Base-by-base conservation (phyloP, 2,888 invertebrate genomes). In the Autographa pulchrina region DNA sequence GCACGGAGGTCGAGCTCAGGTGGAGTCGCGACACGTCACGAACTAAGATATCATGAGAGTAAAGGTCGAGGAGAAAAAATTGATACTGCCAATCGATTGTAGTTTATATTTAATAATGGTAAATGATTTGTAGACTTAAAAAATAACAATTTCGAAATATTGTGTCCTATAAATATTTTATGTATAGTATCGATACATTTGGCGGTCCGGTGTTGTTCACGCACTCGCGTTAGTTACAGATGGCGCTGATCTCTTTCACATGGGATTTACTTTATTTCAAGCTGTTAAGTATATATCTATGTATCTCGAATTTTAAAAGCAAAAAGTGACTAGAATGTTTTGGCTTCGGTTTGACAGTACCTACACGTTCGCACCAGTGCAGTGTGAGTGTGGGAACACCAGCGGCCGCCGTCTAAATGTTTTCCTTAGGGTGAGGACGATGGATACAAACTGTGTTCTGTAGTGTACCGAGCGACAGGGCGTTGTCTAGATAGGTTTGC, bases 391-490 rank as follows among this genome's bases (percentile, higher is more conserved):
- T 84, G 85, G 83, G 88, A 81, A 85, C 87, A 83, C 60, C 54
- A 85, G 82, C 90, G 87, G 87, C 85, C 89, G 86, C 88, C 89
- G 75, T 87, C 87, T 91, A 88, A 89, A 91, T 91, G 93, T 93
- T 94, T 92, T 90, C 88, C 88, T 91, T 93, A 91, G 90, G 89
- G 85, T 84, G 92, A 91, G 92, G 90, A 88, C 84, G 92, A 89
- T 90, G 94, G 95, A 94, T 95, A 94, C 94, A 92, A 92, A 93
- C 91, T 94, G 95, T 94, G 94, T 94, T 95, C 94, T 92, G 94
- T 95, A 95, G 94, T 86, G 94, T 94, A 94, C 92, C 91, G 93
- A 92, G 91, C 87, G 93, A 93, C 92, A 92, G 93, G 93, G 92
- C 91, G 92, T 89, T 91, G 91, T 90, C 86, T 94, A 94, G 93